These are phyloP conservation scores for Rutpela maculata DNA, from an alignment of 2,888 invertebrate species.

Conservation along the genomic window DNA sequence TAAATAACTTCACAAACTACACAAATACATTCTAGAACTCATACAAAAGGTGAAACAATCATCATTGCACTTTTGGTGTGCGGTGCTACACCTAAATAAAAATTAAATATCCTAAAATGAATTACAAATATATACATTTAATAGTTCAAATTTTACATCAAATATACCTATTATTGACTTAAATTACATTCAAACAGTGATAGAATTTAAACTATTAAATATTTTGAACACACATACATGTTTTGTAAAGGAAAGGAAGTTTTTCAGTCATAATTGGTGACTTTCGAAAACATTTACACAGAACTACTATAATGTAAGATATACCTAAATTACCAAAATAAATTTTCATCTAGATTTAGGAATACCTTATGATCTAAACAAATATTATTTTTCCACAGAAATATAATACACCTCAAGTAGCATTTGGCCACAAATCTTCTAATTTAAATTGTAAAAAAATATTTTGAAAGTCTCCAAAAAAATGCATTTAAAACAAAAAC, in stretches of 20 bases:
- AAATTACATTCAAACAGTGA: constrained; percentile 24
- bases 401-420: constrained; percentile 12
- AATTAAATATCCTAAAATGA: constrained; percentile 33
- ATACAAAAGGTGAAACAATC: constrained; percentile 48
- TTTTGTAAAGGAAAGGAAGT: constrained; percentile 10
- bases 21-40: constrained; percentile 54
- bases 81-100: constrained; percentile 50
- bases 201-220: constrained; percentile 32
- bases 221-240: constrained; percentile 31
- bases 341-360: constrained; percentile 9
- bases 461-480: constrained; percentile 37
- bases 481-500: constrained; percentile 40
- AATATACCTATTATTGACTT: constrained; percentile 28
- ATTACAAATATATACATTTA: constrained; percentile 38
- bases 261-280: constrained; percentile 32
- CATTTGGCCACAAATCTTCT: constrained; percentile 7
- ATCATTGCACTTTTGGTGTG: constrained; percentile 53
- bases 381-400: constrained; percentile 8
- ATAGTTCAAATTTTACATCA: constrained; percentile 42
- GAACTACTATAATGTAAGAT: constrained; percentile 25
- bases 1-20: constrained; percentile 57
- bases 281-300: constrained; percentile 29
- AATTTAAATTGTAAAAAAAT: constrained; percentile 16
- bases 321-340: constrained; percentile 23
- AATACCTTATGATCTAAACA: constrained; percentile 11